Evolutionary conservation across 2,888 invertebrate genomes (phyloP).

Genomic region (Eilema depressum): DNA sequence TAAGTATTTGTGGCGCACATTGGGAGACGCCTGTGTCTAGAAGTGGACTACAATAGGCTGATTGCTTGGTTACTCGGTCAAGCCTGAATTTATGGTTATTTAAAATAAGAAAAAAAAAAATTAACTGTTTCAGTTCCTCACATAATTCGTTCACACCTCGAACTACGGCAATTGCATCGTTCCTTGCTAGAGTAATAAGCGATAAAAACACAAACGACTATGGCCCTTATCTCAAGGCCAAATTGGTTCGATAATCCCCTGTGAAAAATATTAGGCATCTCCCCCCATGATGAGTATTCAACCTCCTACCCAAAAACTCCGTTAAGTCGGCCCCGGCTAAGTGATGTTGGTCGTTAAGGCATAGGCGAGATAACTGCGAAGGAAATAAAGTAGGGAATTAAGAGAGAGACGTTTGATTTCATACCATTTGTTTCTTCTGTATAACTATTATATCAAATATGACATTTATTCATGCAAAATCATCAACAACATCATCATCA

Average conservation of each 20-base stretch:
- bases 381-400: constrained; percentile 19
- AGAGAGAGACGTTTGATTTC: neutral
- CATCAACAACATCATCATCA: too few species aligned
- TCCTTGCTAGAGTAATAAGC: neutral
- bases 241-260: constrained; percentile 34
- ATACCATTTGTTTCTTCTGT: neutral
- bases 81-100: too few species aligned
- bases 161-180: neutral
- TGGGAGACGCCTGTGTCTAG: too few species aligned
- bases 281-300: constrained; percentile 33
- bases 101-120: too few species aligned
- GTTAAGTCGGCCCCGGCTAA: constrained; percentile 40
- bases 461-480: too few species aligned
- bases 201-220: neutral
- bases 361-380: constrained; percentile 43
- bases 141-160: neutral
- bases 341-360: constrained; percentile 49
- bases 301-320: constrained; percentile 35
- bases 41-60: too few species aligned
- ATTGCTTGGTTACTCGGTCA: too few species aligned
- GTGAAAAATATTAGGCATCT: constrained; percentile 29
- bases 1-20: too few species aligned
- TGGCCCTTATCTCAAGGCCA: constrained; percentile 21
- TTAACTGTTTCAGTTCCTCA: neutral
- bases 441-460: neutral